Base-by-base conservation (phyloP, 2,797 vertebrate species). In the Syngnathus acus region DNA sequence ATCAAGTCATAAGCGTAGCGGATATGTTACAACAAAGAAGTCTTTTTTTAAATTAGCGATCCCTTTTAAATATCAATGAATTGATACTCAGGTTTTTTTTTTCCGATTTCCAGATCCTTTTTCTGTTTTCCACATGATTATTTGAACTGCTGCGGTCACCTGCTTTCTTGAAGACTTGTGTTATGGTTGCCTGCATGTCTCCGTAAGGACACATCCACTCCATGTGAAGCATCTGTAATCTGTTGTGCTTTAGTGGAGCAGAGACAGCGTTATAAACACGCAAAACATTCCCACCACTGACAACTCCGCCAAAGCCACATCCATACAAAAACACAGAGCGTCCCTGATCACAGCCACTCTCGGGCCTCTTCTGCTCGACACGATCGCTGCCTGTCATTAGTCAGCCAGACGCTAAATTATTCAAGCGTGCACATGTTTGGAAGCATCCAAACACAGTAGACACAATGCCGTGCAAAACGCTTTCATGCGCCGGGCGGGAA, bases 341-440 rank as follows among this genome's bases (percentile, higher is more conserved):
- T 89, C 88, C 87, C 88, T 84, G 88, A 90, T 91, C 89, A 89
- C 87, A 88, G 84, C 87, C 88, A 87, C 83, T 81, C 83, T 81
- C 84, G 82, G 81, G 81, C 85, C 84, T 84, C 85, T 74, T 77
- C 86, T 80, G 86, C 88, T 87, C 87, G 72, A 91, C 90, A 91
- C 83, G 90, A 91, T 88, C 87, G 85, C 87, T 90, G 87, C 86
- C 86, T 91, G 90, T 92, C 89, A 90, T 91, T 91, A 91, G 89
- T 87, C 88, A 84, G 90, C 87, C 88, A 76, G 63, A 78, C 78
- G 72, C 68, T 92, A 82, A 92, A 92, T 92, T 88, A 92, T 92
- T 92, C 87, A 91, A 75, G 82, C 75, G 53, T 88, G 90, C 89
- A 87, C 89, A 86, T 92, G 90, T 92, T 91, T 88, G 82, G 85